A percentile compares a stretch with the other conserved stretches of the same genome.
Evolutionary conservation across 2,113 vertebrate species (phyloP).

Genomic region (Henicopernis longicauda): DNA sequence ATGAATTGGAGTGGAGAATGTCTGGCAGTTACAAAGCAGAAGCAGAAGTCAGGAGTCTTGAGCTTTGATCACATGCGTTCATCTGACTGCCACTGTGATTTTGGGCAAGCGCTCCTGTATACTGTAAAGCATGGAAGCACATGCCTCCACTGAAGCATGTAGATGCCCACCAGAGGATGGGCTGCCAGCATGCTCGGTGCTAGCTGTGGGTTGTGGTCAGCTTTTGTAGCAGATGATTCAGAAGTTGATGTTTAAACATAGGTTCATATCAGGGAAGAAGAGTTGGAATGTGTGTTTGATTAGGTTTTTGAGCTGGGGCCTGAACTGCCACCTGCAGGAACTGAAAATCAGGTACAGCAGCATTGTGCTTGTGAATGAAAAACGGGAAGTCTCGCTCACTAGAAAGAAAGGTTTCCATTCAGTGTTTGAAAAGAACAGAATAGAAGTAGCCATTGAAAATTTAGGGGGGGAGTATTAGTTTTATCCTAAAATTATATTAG

Average conservation of each 20-base stretch:
- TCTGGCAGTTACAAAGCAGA: neutral
- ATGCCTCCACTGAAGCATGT: neutral
- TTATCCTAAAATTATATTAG: neutral
- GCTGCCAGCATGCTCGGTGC: neutral
- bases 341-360: neutral
- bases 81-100: neutral
- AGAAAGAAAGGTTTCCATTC: neutral
- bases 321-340: neutral
- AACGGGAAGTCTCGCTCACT: neutral
- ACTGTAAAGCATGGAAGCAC: rapidly evolving
- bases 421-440: neutral
- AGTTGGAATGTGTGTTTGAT: neutral
- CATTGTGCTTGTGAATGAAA: neutral
- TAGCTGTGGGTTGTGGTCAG: neutral
- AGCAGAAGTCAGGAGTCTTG: neutral
- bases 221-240: neutral
- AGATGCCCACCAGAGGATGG: neutral
- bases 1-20: neutral
- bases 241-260: neutral
- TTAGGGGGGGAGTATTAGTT: neutral
- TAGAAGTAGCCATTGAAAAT: neutral
- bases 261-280: neutral
- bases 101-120: neutral
- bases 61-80: neutral
- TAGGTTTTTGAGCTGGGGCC: neutral